These are phyloP conservation scores for Danionella dracula DNA, from an alignment of 2,797 vertebrate genomes.

Conservation along the genomic window DNA sequence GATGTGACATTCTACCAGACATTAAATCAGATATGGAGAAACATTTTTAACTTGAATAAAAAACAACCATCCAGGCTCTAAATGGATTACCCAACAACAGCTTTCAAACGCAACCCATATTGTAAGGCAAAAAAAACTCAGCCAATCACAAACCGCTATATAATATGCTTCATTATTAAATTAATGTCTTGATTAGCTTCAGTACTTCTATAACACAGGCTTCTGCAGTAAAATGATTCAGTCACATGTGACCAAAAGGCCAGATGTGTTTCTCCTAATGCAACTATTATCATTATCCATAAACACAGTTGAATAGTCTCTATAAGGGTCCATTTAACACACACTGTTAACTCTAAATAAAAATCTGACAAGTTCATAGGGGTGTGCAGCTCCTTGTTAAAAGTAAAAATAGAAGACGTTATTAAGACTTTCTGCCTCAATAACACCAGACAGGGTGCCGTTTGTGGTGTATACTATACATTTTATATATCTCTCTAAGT, in stretches of 20 bases:
- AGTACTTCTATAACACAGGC: not conserved
- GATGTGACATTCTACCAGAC: no score
- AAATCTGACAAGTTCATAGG: conserved; percentile 5
- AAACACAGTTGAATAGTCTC: conserved; percentile 4
- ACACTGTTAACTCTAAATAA: not conserved
- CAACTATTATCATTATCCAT: not conserved
- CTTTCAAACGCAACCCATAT: conserved; percentile 27
- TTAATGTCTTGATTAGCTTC: not conserved
- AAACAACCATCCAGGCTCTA: no score
- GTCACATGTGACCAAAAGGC: not conserved
- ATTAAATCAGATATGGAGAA: no score
- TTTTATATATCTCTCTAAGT: conserved; percentile 15
- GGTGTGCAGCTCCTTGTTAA: not conserved
- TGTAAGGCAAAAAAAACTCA: conserved; percentile 32
- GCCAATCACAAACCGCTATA: not conserved
- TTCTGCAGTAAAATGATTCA: not conserved
- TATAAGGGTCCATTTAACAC: conserved; percentile 6
- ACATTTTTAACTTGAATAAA: no score
- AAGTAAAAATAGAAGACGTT: conserved; percentile 11
- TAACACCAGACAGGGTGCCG: conserved; percentile 25
- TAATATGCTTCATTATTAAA: not conserved
- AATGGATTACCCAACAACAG: no score
- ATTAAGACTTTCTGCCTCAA: conserved; percentile 21
- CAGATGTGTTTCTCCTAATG: not conserved
- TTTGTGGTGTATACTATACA: conserved; percentile 23